Evolutionary conservation across 2,113 vertebrate species (phyloP), one percentile per base, ranked within the genome.

Genomic region (Apaloderma vittatum): DNA sequence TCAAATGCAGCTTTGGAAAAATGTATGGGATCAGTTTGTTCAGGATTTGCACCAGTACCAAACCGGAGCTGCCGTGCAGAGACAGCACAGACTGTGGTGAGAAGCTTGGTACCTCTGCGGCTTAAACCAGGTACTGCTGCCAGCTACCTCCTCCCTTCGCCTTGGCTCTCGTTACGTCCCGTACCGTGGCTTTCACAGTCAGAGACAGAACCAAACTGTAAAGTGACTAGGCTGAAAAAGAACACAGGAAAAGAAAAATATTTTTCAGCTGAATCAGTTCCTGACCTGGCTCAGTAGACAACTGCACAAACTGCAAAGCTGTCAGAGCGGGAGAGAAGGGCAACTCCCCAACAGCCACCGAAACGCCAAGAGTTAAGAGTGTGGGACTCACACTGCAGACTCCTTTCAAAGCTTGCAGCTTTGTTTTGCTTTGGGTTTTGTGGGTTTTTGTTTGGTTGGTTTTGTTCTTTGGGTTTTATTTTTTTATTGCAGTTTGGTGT

Each of bases 181-280:
- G 54, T 30, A 34, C 46, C 55, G 29, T 24, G 70, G 30, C 61
- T 82, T 90, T 78, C 74, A 70, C 0, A 61, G 54, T 14, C 85
- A 82, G 37, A 72, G 61, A 63, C 24, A 55, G 63, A 59, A 89
- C 5, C n/a, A 52, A 52, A 68, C 51, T 77, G 74, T 37, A 57
- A 46, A 94, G n/a, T 43, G 55, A 85, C 40, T 27, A 88, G 74
- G 30, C 43, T 78, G 67, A 40, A 81, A 90, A 87, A 65, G 18
- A 66, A 51, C 30, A 66, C 36, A 92, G 73, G 65, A 90, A 88
- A 88, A 90, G 37, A 81, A 87, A 84, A 95, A 58, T 78, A 81
- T 55, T 88, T 92, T 88, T 49, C 55, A 81, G 30, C 3, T 82
- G 70, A 92, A 78, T 85, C 78, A 94, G 77, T 83, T 94, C 76